A percentile compares a stretch with the other conserved stretches of the same genome.
Conservation (phyloP, 64 coral and sea anemone genomes). For the Montipora cactus region DNA sequence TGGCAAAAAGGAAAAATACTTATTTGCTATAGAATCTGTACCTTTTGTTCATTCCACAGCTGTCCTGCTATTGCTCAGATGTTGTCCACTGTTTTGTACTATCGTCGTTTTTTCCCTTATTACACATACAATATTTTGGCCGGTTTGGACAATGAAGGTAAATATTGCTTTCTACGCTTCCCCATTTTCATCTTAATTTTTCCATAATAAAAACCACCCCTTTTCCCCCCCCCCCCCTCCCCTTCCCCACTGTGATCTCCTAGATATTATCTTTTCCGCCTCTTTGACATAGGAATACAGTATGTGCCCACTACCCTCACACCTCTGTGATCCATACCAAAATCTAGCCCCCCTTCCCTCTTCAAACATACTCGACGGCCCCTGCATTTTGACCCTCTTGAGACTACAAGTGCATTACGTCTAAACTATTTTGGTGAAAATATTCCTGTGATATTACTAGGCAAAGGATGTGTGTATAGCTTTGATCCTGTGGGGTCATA, state of each 20-base stretch:
- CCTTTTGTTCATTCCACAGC: conserved; percentile 10
- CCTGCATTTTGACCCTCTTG: no score
- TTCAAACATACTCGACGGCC: no score
- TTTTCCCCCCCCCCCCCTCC: no score
- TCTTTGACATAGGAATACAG: no score
- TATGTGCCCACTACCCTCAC: no score
- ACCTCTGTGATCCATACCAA: no score
- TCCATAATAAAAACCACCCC: no score
- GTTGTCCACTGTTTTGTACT: conserved; percentile 98
- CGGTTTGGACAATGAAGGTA: conserved; percentile 97
- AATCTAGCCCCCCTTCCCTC: no score
- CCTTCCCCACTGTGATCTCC: no score
- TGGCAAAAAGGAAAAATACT: background rate
- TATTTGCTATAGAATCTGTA: background rate
- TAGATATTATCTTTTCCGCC: no score
- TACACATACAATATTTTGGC: conserved; percentile 99
- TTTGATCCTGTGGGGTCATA: conserved; percentile 99
- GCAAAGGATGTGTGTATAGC: conserved; percentile 97
- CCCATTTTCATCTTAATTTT: background rate
- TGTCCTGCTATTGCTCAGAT: conserved; percentile 99
- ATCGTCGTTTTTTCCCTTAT: conserved; percentile 94
- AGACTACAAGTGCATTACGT: no score
- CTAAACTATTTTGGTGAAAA: no score
- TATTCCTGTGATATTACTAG: background rate
- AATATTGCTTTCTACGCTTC: background rate